Percentiles rank a stretch among this genome's conserved stretches.
phyloP scores from a whole-genome alignment of 2,797 vertebrate genomes.

The Eutrigla gurnardus region DNA sequence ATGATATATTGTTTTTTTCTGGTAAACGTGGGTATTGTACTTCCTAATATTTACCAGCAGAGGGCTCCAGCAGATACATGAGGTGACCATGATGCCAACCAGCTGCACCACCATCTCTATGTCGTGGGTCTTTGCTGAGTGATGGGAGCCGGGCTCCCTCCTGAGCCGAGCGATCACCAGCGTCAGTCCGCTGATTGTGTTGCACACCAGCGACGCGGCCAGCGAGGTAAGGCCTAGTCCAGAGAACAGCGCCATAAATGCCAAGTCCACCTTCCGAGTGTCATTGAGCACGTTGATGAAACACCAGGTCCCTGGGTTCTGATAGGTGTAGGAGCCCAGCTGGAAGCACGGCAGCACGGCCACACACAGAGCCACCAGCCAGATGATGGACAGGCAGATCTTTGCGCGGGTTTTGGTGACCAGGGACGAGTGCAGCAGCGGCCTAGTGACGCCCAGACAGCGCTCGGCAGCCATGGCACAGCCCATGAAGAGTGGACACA shows the following conservation, averaged over 20 bases:
- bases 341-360: slow-evolving; percentile 87
- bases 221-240: slow-evolving; percentile 87
- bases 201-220: slow-evolving; percentile 87
- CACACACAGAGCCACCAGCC: slow-evolving; percentile 84
- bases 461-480: slow-evolving; percentile 92
- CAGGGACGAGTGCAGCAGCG: slow-evolving; percentile 86
- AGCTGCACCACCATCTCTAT: slow-evolving; percentile 95
- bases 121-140: slow-evolving; percentile 86
- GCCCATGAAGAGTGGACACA: slow-evolving; percentile 91
- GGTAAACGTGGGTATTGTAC: neutral
- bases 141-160: slow-evolving; percentile 73
- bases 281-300: slow-evolving; percentile 86
- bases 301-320: slow-evolving; percentile 91
- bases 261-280: slow-evolving; percentile 78
- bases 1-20: neutral
- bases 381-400: slow-evolving; percentile 81
- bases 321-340: slow-evolving; percentile 87
- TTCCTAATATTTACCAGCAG: slow-evolving; percentile 86
- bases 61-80: slow-evolving; percentile 93
- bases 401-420: slow-evolving; percentile 87
- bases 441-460: slow-evolving; percentile 90
- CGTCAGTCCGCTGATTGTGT: slow-evolving; percentile 89
- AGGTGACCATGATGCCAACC: slow-evolving; percentile 91
- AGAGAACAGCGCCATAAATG: slow-evolving; percentile 88
- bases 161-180: slow-evolving; percentile 87